These are phyloP conservation scores for Brachionus calyciflorus DNA, from an alignment of 1,140 invertebrate genomes.

Conservation along the genomic window DNA sequence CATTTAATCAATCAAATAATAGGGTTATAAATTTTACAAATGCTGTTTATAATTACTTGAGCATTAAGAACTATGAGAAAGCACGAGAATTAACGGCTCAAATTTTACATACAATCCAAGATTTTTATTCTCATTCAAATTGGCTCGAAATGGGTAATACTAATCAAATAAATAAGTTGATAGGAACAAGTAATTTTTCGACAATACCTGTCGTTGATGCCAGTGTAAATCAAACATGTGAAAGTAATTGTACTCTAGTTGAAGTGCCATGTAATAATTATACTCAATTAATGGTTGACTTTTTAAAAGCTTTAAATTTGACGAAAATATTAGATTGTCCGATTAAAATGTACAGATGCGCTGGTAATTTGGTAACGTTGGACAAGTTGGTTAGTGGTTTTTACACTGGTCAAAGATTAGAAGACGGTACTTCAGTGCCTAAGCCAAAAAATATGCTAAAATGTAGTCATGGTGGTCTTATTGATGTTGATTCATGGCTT, in stretches of 20 bases:
- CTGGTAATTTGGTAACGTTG: background rate
- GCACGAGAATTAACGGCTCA: slow-evolving; percentile 1
- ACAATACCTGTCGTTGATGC: background rate
- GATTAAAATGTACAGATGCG: slow-evolving; percentile 16
- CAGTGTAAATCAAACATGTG: background rate
- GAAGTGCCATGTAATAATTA: background rate
- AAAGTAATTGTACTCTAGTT: slow-evolving; percentile 11
- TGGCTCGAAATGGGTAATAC: slow-evolving; percentile 47
- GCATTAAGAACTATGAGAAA: background rate
- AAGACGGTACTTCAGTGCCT: background rate
- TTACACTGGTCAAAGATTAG: slow-evolving; percentile 13
- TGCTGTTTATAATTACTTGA: background rate
- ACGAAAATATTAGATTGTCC: slow-evolving; percentile 7
- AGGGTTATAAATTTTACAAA: slow-evolving; percentile 15
- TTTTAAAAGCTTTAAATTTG: background rate
- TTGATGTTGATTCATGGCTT: no score
- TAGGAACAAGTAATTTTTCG: background rate
- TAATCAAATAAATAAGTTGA: background rate
- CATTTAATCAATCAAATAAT: background rate
- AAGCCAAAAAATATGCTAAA: slow-evolving; percentile 21
- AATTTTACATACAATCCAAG: slow-evolving; percentile 46
- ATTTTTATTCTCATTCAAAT: slow-evolving; percentile 47
- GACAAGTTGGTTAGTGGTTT: slow-evolving; percentile 11
- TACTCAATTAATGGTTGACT: background rate
- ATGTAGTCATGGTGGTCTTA: slow-evolving; percentile 1